These are phyloP conservation scores for Drosophila mettleri DNA, from an alignment of 2,888 invertebrate genomes.

Conservation along the genomic window DNA sequence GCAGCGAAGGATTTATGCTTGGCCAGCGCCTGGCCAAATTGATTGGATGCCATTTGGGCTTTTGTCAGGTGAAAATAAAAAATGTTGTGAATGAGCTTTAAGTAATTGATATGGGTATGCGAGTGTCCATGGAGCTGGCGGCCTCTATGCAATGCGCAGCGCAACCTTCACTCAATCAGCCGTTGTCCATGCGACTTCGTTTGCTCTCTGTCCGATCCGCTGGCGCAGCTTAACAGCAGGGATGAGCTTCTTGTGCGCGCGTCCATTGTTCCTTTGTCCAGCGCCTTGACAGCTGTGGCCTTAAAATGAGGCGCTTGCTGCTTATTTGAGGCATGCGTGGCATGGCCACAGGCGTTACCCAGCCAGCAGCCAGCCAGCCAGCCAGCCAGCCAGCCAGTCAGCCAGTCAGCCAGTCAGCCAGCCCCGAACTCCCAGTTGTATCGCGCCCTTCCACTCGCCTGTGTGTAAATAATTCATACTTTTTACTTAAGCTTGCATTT, in stretches of 20 bases:
- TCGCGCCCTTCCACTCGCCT: neutral
- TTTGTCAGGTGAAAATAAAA: slow-evolving; percentile 84
- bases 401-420: neutral
- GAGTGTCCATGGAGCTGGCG: slow-evolving; percentile 7
- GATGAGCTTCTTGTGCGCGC: slow-evolving; percentile 66
- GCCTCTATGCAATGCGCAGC: slow-evolving; percentile 12
- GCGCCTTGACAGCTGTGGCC: slow-evolving; percentile 73
- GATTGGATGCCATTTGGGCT: slow-evolving; percentile 81
- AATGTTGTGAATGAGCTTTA: slow-evolving; percentile 83
- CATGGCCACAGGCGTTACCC: slow-evolving; percentile 27
- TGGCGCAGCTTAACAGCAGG: slow-evolving; percentile 62
- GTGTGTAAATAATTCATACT: slow-evolving; percentile 71
- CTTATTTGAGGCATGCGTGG: slow-evolving; percentile 76
- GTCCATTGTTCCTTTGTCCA: slow-evolving; percentile 79
- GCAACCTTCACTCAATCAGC: slow-evolving; percentile 73
- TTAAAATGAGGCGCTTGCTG: slow-evolving; percentile 80
- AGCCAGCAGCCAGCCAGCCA: neutral
- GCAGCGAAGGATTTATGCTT: slow-evolving; percentile 48
- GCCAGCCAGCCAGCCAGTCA: neutral
- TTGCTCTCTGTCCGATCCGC: slow-evolving; percentile 24
- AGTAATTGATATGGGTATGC: slow-evolving; percentile 84
- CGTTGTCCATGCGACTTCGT: slow-evolving; percentile 4
- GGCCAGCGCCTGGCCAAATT: slow-evolving; percentile 65
- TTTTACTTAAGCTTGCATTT: slow-evolving; percentile 47
- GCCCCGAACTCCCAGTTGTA: slow-evolving; percentile 40